These are phyloP conservation scores for human (Homo sapiens) DNA, from an alignment of 2,113 vertebrate genomes.

Conservation along the genomic window GRCh38 chr6:142291001-142291500, in stretches of 20 bases:
- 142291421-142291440: neutral
- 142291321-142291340: conserved; percentile 35
- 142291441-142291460: neutral
- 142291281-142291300: neutral
- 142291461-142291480: neutral
- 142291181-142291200: neutral
- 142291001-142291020: neutral
- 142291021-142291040: too few relatives aligned
- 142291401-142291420: neutral
- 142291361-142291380: conserved; percentile 42
- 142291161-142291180: neutral
- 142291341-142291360: neutral
- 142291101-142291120: neutral
- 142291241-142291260: neutral
- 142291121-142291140: neutral
- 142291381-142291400: neutral
- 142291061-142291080: neutral
- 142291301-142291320: neutral
- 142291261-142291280: neutral
- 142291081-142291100: neutral
- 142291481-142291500: neutral
- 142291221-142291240: neutral
- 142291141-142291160: neutral
- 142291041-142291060: neutral
- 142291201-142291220: neutral